These are phyloP conservation scores for Halesus radiatus DNA, from an alignment of 1,140 invertebrate genomes.

Conservation along the genomic window DNA sequence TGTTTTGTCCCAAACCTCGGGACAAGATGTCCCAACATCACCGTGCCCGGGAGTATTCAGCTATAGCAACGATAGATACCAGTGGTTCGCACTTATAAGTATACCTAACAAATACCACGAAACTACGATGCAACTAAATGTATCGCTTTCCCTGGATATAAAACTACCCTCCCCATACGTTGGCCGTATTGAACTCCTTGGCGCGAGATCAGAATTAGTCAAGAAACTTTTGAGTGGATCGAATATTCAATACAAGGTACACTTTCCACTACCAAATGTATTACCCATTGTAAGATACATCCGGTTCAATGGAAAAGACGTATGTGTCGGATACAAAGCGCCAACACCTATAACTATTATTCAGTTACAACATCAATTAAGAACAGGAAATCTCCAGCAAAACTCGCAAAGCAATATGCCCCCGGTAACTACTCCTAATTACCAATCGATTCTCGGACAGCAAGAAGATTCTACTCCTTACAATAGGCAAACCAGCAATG, in stretches of 20 bases:
- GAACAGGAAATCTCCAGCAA: conserved; percentile 18
- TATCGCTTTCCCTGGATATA: conserved; percentile 25
- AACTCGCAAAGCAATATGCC: not conserved
- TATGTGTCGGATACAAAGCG: not conserved
- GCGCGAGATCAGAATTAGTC: conserved; percentile 28
- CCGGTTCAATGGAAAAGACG: conserved; percentile 12
- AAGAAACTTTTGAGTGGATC: conserved; percentile 10
- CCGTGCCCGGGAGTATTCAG: conserved; percentile 37
- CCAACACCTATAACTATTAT: conserved; percentile 11
- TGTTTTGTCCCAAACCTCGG: not conserved
- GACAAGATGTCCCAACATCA: conserved; percentile 20
- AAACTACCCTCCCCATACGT: conserved; percentile 32
- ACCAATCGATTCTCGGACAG: not conserved
- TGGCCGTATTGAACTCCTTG: conserved; percentile 32
- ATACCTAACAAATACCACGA: conserved; percentile 9
- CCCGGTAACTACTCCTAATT: too few relatives aligned
- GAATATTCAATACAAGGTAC: conserved; percentile 32
- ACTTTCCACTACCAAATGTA: conserved; percentile 34
- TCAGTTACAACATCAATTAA: conserved; percentile 6
- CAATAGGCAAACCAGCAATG: not conserved
- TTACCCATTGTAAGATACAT: conserved; percentile 22
- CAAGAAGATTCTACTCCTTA: not conserved
- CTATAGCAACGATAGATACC: conserved; percentile 29
- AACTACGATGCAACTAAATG: not conserved
- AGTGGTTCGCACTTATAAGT: conserved; percentile 31